Base-by-base conservation (phyloP, 2,888 invertebrate species). In the Ephialtes manifestator region DNA sequence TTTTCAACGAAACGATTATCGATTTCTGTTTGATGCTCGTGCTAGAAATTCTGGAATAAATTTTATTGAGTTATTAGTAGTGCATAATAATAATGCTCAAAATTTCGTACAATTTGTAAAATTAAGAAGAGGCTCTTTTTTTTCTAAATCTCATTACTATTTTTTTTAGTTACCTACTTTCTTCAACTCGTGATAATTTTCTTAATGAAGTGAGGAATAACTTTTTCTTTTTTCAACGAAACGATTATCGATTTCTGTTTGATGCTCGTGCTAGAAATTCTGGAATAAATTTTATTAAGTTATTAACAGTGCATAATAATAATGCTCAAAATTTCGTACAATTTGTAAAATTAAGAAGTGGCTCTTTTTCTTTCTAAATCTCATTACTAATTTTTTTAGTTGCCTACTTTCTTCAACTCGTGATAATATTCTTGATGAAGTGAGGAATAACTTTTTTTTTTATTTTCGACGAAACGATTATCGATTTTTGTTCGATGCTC, bases 41-140 rank as follows among this genome's bases (percentile, higher is more conserved):
- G 20, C 24, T 0, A 11, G 11, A 20, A 55, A 55, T 55, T 51
- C 0, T 7, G 51, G 5, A n/a, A 18, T 0, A 8, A 18, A 18
- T 18, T n/a, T n/a, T 51, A n/a, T 51, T 7, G 18, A 15, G 1
- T 3, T 46, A 15, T 1, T 0, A 7, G 2, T 13, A 46, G 46
- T 46, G 4, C 10, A 46, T 46, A 15, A 46, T 2, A 46, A 8
- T 46, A 8, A 46, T 46, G 46, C n/a, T n/a, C n/a, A n/a, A n/a
- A n/a, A n/a, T n/a, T n/a, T n/a, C n/a, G n/a, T n/a, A n/a, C n/a
- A n/a, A n/a, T n/a, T n/a, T n/a, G n/a, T n/a, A n/a, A n/a, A n/a
- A n/a, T n/a, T n/a, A n/a, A n/a, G 39, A 55, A 39, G 43, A 71
- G n/a, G 35, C 20, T 71, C 76, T 70, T 63, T n/a, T n/a, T 31